A percentile compares a stretch with the other conserved stretches of the same genome.
phyloP scores from a whole-genome alignment of 1,140 invertebrate genomes.

The Calycopis cecrops region DNA sequence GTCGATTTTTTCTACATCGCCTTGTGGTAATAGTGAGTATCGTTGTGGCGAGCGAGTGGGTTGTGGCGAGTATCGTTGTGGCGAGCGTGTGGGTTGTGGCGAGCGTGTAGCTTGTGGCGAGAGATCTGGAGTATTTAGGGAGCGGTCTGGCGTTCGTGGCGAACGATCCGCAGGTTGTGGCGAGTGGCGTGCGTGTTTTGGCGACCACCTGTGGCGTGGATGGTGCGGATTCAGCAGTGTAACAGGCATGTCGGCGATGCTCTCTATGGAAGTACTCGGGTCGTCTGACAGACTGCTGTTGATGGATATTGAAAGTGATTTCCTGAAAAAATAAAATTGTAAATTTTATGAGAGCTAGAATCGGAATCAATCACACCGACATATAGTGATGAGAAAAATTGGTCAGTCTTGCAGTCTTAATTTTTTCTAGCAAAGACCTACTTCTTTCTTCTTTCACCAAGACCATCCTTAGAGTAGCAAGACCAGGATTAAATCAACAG shows the following conservation, averaged over 20 bases:
- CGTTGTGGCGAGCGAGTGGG: neutral
- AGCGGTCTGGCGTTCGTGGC: neutral
- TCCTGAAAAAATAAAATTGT: slow-evolving; percentile 28
- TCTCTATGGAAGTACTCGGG: slow-evolving; percentile 59
- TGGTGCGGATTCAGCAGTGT: slow-evolving; percentile 57
- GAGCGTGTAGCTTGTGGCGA: neutral
- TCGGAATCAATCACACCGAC: neutral
- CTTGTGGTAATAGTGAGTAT: neutral
- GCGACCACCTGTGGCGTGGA: slow-evolving; percentile 30
- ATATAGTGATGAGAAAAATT: no score
- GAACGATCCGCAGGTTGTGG: slow-evolving; percentile 13
- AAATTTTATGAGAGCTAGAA: neutral
- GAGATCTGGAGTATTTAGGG: no score
- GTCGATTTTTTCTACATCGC: neutral
- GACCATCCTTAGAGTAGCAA: no score
- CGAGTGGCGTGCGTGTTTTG: neutral
- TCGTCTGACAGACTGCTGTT: slow-evolving; percentile 64
- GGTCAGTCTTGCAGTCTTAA: no score
- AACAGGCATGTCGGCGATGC: slow-evolving; percentile 58
- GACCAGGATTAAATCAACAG: no score
- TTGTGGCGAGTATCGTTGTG: neutral
- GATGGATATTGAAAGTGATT: slow-evolving; percentile 53
- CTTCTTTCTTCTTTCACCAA: no score
- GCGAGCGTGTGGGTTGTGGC: neutral
- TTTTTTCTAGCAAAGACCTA: no score